A percentile compares a stretch with the other conserved stretches of the same genome.
Evolutionary conservation across 2,888 invertebrate species (phyloP).

Genomic region (Apamea sordens): DNA sequence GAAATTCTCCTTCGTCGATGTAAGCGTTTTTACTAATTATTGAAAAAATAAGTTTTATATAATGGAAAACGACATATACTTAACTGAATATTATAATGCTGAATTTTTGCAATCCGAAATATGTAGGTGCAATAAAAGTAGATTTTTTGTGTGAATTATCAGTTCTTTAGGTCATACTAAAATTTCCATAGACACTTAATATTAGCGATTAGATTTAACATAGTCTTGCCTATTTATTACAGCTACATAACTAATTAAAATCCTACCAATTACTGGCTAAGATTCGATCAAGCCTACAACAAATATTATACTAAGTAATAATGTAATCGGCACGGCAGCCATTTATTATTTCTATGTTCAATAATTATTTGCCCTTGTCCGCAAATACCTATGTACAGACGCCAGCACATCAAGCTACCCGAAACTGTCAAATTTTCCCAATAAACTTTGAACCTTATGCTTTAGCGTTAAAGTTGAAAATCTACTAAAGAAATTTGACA

Average conservation of each 20-base stretch:
- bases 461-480: too few relatives aligned
- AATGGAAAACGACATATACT: neutral
- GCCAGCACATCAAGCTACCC: too few relatives aligned
- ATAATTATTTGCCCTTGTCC: constrained; percentile 44
- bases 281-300: constrained; percentile 33
- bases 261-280: constrained; percentile 9
- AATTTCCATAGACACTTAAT: neutral
- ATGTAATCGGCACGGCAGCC: constrained; percentile 34
- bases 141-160: neutral
- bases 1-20: too few relatives aligned
- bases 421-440: too few relatives aligned
- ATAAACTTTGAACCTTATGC: too few relatives aligned
- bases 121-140: neutral
- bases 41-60: too few relatives aligned
- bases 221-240: neutral
- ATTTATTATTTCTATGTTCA: constrained; percentile 51
- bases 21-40: neutral
- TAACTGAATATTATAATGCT: neutral
- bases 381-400: constrained; percentile 52
- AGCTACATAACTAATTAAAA: constrained; percentile 26
- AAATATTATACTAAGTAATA: constrained; percentile 50
- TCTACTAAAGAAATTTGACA: too few relatives aligned
- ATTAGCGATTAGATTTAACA: neutral
- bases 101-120: neutral
- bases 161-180: neutral